A percentile compares a stretch with the other conserved stretches of the same genome.
These are phyloP conservation scores for Echinometra lucunter DNA, from an alignment of 53 echinoderm and acorn worm species.

Conservation along the genomic window DNA sequence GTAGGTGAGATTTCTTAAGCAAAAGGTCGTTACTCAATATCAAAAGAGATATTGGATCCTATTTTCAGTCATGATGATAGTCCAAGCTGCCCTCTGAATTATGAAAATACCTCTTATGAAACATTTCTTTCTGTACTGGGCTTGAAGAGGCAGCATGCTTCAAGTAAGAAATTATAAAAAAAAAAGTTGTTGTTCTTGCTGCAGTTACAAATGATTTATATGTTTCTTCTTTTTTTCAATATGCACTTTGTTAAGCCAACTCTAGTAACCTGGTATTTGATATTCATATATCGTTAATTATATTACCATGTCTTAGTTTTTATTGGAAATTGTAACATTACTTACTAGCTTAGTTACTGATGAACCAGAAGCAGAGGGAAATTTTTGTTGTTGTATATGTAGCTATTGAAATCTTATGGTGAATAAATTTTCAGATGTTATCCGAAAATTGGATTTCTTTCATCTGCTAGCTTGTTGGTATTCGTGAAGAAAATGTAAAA, in stretches of 20 bases:
- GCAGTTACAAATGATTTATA: conserved; percentile 35
- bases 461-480: neutral
- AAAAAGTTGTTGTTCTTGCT: conserved; percentile 37
- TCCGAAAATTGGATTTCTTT: neutral
- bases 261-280: conserved; percentile 49
- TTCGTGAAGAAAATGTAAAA: neutral
- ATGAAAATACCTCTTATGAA: conserved; percentile 8
- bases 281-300: conserved; percentile 37
- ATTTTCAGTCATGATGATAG: neutral
- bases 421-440: conserved; percentile 72
- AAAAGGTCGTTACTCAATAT: neutral
- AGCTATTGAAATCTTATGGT: conserved; percentile 55
- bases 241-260: conserved; percentile 38
- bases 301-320: conserved; percentile 34
- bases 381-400: conserved; percentile 70
- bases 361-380: conserved; percentile 24
- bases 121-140: neutral
- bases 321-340: neutral
- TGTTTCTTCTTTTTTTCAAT: conserved; percentile 24
- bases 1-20: neutral
- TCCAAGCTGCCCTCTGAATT: neutral
- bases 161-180: neutral
- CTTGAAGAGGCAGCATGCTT: neutral
- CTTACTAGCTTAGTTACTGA: conserved; percentile 41
- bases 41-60: neutral